These are phyloP conservation scores for Hippocampus barbouri DNA, from an alignment of 2,113 vertebrate genomes.

Conservation along the genomic window DNA sequence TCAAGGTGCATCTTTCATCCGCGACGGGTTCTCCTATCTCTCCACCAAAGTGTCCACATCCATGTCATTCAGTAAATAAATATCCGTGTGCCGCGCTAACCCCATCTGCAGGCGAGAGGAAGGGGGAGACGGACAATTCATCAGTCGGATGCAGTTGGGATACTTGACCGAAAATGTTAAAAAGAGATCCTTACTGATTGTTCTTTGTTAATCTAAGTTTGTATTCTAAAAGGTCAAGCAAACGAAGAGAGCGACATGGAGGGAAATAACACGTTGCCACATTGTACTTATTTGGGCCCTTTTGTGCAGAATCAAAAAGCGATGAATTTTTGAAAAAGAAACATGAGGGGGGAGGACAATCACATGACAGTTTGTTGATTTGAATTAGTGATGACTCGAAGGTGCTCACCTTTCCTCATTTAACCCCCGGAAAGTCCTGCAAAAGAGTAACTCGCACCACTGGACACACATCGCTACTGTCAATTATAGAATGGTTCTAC, in stretches of 20 bases:
- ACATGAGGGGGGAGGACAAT: background rate
- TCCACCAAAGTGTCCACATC: slow-evolving; percentile 56
- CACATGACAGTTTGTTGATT: slow-evolving; percentile 9
- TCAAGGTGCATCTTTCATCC: background rate
- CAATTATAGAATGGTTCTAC: background rate
- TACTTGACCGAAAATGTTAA: background rate
- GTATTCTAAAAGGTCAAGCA: background rate
- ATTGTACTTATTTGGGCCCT: background rate
- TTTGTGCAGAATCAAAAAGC: slow-evolving; percentile 1
- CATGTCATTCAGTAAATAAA: slow-evolving; percentile 80
- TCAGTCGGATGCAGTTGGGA: background rate
- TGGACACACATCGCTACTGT: background rate
- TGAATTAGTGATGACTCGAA: slow-evolving; percentile 9
- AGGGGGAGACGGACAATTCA: slow-evolving; percentile 10
- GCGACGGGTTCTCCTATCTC: slow-evolving; percentile 22
- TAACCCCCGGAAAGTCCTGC: slow-evolving; percentile 44
- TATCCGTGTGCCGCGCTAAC: slow-evolving; percentile 72
- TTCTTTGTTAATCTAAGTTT: background rate
- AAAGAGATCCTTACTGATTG: background rate
- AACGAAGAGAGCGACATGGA: background rate
- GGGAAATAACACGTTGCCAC: background rate
- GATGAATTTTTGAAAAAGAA: background rate
- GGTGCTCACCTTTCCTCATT: slow-evolving; percentile 58
- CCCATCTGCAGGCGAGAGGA: slow-evolving; percentile 69
- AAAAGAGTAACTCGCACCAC: slow-evolving; percentile 31